A percentile compares a stretch with the other conserved stretches of the same genome.
Evolutionary conservation across 2,113 vertebrate species (phyloP).

Genomic region (Gymnocephalus cernua): DNA sequence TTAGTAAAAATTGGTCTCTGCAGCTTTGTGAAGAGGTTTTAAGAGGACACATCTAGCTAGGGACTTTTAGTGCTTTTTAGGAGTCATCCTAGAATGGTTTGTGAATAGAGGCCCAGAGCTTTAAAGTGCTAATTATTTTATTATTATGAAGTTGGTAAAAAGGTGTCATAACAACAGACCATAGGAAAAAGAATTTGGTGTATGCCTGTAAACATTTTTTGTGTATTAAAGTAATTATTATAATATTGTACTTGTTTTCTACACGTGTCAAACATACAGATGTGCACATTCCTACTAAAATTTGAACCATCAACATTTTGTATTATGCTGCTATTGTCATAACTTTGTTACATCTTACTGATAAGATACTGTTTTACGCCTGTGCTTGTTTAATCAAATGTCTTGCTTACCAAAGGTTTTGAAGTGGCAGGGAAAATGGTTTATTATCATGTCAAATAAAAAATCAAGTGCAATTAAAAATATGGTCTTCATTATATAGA

Average conservation of each 20-base stretch:
- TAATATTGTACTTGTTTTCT: conserved; percentile 2
- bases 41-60: too few species aligned
- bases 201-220: neutral
- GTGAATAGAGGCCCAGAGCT: neutral
- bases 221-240: neutral
- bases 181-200: neutral
- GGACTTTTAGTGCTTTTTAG: too few species aligned
- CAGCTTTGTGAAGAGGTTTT: too few species aligned
- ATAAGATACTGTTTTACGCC: neutral
- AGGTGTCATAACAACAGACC: neutral
- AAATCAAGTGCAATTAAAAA: neutral
- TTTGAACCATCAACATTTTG: neutral
- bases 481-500: neutral
- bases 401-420: neutral
- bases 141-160: neutral
- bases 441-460: neutral
- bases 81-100: too few species aligned
- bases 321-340: neutral
- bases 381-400: neutral
- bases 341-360: neutral
- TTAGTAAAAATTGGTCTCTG: too few species aligned
- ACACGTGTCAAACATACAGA: neutral
- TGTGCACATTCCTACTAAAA: conserved; percentile 20
- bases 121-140: neutral
- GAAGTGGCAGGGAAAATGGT: neutral